Base-by-base conservation (phyloP, 2,888 invertebrate genomes). In the Eupithecia inturbata region DNA sequence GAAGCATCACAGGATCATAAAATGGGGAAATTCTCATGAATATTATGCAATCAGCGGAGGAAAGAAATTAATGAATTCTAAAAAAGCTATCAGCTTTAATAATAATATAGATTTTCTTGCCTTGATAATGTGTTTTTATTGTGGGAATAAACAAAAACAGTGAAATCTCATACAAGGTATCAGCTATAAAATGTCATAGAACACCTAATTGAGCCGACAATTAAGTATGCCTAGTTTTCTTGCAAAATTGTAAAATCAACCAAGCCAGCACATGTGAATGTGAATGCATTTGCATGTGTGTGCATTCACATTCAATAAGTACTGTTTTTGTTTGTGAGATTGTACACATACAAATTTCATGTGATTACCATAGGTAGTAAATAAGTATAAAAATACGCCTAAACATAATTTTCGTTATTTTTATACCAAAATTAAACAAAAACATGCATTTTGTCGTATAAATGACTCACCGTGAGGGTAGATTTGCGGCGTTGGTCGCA, bases 391-490 rank as follows among this genome's bases (percentile, higher is more conserved):
- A 33, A 19, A 19, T 41, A 28, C 62, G n/a, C 6, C 5, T 14
- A 0, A n/a, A 49, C 14, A 62, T 14, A 19, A 69, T 67, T 67
- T 53, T 41, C 39, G 53, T 71, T 67, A 41, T 45, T 62, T 67
- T 49, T n/a, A 62, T 41, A 45, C 39, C 49, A 62, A 3, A 73
- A 57, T 67, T 62, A 41, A 64, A 70, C 62, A 77, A 88, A 87
- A 87, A 88, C 88, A 86, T 84, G 80, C 67, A 81, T 83, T 84
- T 84, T 86, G 84, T 78, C 78, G 71, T 77, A 75, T 81, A 85
- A 87, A 84, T 88, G 84, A 89, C 91, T 92, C 89, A 94, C 94
- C 91, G 88, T 91, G 92, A 89, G 92, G 92, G 93, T 93, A 92
- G 90, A 87, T 85, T 87, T 89, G 89, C 90, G 92, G 92, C 88